These are phyloP conservation scores for Cyclura pinguis DNA, from an alignment of 2,797 vertebrate species.

Conservation along the genomic window DNA sequence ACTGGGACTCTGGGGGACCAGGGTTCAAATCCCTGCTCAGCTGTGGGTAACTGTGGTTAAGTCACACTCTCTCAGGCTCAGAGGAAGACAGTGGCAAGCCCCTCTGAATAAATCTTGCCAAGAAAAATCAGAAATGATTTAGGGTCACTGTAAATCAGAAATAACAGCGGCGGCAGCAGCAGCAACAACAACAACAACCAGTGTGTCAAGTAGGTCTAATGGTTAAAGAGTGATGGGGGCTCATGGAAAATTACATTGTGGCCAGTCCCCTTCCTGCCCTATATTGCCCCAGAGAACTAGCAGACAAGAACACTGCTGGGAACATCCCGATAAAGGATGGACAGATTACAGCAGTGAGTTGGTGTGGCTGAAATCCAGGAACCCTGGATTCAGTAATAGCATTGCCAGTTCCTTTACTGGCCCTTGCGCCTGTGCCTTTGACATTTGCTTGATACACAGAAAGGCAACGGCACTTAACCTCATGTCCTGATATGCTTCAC, in stretches of 20 bases:
- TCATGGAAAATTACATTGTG: neutral
- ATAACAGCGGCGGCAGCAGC: too few relatives aligned
- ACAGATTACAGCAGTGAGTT: neutral
- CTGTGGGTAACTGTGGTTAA: too few relatives aligned
- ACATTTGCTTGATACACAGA: neutral
- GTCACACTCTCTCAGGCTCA: too few relatives aligned
- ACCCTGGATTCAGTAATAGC: neutral
- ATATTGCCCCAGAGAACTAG: neutral
- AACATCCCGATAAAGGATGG: neutral
- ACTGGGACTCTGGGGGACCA: too few relatives aligned
- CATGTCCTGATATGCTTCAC: neutral
- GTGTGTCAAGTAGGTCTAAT: neutral
- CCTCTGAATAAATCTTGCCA: too few relatives aligned
- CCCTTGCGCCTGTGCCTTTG: neutral
- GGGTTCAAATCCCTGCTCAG: too few relatives aligned
- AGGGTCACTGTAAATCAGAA: too few relatives aligned
- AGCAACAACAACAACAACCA: neutral
- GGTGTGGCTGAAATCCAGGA: too few relatives aligned
- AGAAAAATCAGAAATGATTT: too few relatives aligned
- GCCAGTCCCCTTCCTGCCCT: neutral
- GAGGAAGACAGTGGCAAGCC: too few relatives aligned
- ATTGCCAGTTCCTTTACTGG: neutral
- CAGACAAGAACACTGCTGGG: neutral
- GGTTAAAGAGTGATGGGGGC: neutral
- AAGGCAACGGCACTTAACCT: neutral